Evolutionary conservation across 2,797 vertebrate species (phyloP).

Genomic region (Poecilia wingei): DNA sequence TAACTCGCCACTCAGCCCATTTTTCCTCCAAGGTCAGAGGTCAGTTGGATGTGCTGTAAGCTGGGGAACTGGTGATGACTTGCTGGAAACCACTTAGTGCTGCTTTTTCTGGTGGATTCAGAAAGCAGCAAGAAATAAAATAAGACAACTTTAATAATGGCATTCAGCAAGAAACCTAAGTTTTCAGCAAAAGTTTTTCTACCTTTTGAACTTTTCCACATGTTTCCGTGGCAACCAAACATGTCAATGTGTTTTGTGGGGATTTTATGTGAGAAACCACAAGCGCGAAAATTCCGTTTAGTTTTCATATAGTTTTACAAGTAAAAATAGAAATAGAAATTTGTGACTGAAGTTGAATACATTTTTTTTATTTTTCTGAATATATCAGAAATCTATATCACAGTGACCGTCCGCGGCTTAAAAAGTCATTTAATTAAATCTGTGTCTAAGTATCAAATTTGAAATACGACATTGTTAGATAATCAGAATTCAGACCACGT

Average conservation of each 20-base stretch:
- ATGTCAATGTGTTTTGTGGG: background rate
- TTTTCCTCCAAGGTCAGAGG: slow-evolving; percentile 97
- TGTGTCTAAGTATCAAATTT: too few species aligned
- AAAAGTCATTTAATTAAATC: too few species aligned
- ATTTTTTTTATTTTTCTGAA: too few species aligned
- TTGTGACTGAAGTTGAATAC: too few species aligned
- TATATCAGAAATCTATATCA: too few species aligned
- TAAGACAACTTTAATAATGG: background rate
- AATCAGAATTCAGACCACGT: too few species aligned
- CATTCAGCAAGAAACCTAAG: background rate
- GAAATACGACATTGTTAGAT: too few species aligned
- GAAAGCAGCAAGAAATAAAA: background rate
- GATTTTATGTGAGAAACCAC: too few species aligned
- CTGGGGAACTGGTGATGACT: background rate
- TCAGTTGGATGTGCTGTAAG: slow-evolving; percentile 74
- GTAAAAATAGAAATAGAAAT: background rate
- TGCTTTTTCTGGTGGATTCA: background rate
- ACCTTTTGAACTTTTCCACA: background rate
- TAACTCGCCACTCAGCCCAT: slow-evolving; percentile 93
- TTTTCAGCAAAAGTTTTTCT: background rate
- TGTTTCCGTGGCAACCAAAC: background rate
- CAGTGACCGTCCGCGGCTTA: too few species aligned
- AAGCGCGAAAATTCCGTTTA: background rate
- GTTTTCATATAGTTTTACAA: background rate
- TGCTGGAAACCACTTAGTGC: background rate